Conservation (phyloP, 2,797 vertebrate genomes). For the Cuniculus paca region DNA sequence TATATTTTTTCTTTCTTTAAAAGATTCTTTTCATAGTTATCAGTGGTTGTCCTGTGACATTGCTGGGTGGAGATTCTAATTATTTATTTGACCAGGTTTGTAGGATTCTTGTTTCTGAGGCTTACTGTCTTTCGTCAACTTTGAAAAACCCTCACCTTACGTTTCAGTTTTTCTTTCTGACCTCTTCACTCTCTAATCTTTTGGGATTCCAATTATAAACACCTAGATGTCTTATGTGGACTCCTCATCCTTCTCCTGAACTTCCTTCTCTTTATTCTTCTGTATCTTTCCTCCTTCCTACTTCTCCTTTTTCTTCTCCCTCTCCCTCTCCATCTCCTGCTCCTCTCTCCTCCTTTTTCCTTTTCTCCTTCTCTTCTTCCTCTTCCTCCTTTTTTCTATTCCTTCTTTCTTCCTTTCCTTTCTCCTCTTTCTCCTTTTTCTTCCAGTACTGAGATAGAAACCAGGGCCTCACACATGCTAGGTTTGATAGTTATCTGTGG, state of each 20-base stretch:
- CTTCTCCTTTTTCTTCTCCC: neutral
- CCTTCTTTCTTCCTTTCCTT: no score
- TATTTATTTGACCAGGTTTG: neutral
- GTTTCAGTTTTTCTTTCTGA: neutral
- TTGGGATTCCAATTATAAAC: neutral
- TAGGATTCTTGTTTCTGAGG: neutral
- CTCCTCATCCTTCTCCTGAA: neutral
- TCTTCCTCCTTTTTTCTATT: no score
- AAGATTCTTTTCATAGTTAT: neutral
- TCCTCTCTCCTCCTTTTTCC: no score
- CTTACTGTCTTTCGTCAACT: neutral
- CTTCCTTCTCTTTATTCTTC: neutral
- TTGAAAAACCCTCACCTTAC: neutral
- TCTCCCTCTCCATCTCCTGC: no score
- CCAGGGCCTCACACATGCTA: neutral
- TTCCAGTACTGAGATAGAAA: neutral
- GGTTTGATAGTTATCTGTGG: neutral
- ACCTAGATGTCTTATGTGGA: neutral
- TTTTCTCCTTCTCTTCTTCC: no score
- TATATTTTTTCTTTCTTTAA: neutral
- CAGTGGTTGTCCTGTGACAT: neutral
- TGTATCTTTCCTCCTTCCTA: neutral
- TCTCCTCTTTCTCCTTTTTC: neutral
- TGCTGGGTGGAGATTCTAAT: neutral
- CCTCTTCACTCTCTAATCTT: neutral